These are phyloP conservation scores for Epinotia bilunana DNA, from an alignment of 2,888 invertebrate genomes.

Conservation along the genomic window DNA sequence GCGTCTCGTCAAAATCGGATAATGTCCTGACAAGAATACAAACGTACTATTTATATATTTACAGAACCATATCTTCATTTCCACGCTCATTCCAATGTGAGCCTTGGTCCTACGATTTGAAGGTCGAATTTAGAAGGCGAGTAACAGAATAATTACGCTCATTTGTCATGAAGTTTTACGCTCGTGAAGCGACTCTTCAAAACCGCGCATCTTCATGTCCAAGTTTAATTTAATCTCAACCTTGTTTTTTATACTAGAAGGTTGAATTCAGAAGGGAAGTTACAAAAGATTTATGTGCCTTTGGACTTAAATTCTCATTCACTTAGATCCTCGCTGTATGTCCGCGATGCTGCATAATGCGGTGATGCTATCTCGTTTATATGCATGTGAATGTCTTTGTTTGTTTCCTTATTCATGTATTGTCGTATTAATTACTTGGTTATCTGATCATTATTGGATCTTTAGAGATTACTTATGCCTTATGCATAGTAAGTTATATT, in stretches of 20 bases:
- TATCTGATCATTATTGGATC: conserved; percentile 3
- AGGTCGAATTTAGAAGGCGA: neutral
- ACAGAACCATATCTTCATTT: neutral
- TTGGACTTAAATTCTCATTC: neutral
- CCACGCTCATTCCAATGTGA: neutral
- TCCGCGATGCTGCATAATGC: conserved; percentile 24
- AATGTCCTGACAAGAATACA: conserved; percentile 14
- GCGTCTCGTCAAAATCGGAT: conserved; percentile 34
- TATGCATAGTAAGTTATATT: neutral
- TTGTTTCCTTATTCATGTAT: conserved; percentile 24
- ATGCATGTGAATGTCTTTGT: conserved; percentile 22
- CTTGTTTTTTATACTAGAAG: neutral
- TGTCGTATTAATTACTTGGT: conserved; percentile 13
- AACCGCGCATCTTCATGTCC: neutral
- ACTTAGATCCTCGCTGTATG: neutral
- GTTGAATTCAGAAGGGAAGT: neutral
- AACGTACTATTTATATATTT: neutral
- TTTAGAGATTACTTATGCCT: neutral
- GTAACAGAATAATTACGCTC: neutral
- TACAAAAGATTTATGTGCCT: neutral
- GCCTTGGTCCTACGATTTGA: neutral
- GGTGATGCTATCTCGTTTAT: conserved; percentile 16
- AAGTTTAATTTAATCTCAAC: neutral
- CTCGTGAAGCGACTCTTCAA: neutral
- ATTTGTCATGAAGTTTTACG: neutral